Percentiles rank a stretch among this genome's conserved stretches.
phyloP scores from a whole-genome alignment of 2,888 invertebrate genomes.

The Callimorpha dominula region DNA sequence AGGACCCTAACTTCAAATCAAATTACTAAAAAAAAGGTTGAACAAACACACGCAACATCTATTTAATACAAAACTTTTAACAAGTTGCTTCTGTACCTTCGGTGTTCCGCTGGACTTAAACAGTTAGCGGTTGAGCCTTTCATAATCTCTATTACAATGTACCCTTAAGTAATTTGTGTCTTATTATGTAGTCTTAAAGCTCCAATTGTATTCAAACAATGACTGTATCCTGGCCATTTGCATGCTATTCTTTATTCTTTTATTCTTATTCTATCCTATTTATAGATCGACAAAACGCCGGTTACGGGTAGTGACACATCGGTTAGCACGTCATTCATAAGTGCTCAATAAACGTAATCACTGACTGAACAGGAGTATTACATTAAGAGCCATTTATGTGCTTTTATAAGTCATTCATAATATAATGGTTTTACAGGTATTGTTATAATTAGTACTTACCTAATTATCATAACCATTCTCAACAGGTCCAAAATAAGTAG shows the following conservation, averaged over 20 bases:
- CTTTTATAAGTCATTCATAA: not conserved
- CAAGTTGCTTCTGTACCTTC: not conserved
- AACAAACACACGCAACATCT: not conserved
- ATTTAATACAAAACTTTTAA: not conserved
- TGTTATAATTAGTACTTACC: not conserved
- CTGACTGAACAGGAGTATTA: not conserved
- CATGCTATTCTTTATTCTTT: conserved; percentile 30
- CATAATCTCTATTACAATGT: conserved; percentile 26
- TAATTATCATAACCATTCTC: too few relatives aligned
- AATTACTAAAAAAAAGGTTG: not conserved
- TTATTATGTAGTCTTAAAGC: conserved; percentile 29
- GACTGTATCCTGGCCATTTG: conserved; percentile 45
- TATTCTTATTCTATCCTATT: conserved; percentile 36
- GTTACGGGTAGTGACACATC: conserved; percentile 3
- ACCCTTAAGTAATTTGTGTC: conserved; percentile 28
- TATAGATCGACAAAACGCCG: conserved; percentile 18
- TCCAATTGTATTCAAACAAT: conserved; percentile 32
- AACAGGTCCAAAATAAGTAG: too few relatives aligned
- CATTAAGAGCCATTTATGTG: not conserved
- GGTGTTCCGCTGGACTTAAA: not conserved
- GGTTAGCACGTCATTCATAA: not conserved
- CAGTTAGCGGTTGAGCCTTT: conserved; percentile 17
- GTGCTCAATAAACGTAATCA: not conserved
- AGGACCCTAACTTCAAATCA: not conserved
- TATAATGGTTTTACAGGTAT: not conserved